Conservation (phyloP, 2,888 invertebrate species). For the Tolmerus cingulatus region DNA sequence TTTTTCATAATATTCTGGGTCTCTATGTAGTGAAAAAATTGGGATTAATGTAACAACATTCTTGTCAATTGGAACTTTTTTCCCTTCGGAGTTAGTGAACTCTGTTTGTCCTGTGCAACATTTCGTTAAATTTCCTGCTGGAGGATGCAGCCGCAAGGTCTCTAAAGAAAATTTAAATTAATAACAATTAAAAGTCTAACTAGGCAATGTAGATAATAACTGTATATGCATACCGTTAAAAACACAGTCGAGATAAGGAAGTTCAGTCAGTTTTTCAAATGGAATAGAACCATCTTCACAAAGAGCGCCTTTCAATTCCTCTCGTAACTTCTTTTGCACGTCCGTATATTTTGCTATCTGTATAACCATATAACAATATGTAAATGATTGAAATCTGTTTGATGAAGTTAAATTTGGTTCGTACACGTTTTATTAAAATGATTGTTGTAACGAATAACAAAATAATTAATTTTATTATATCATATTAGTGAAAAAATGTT, state of each 20-base stretch:
- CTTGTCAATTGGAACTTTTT: slow-evolving; percentile 51
- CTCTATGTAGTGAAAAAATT: slow-evolving; percentile 53
- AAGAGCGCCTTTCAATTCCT: slow-evolving; percentile 53
- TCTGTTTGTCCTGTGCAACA: slow-evolving; percentile 56
- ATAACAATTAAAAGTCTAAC: neutral
- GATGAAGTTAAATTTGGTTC: too few species aligned
- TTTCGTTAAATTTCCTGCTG: slow-evolving; percentile 52
- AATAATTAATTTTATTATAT: too few species aligned
- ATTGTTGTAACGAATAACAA: too few species aligned
- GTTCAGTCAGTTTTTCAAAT: slow-evolving; percentile 56
- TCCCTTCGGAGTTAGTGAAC: slow-evolving; percentile 54
- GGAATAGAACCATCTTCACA: slow-evolving; percentile 50
- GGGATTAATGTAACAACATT: slow-evolving; percentile 55
- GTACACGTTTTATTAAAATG: too few species aligned
- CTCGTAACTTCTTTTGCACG: slow-evolving; percentile 54
- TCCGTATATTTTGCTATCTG: slow-evolving; percentile 54
- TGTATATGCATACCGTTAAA: slow-evolving; percentile 53
- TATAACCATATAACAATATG: too few species aligned
- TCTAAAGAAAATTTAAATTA: slow-evolving; percentile 52
- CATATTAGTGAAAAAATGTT: too few species aligned
- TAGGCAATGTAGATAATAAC: neutral
- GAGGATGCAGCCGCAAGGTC: slow-evolving; percentile 55
- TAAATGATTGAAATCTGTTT: too few species aligned
- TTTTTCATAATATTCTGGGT: slow-evolving; percentile 55
- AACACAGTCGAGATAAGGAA: slow-evolving; percentile 56